Base-by-base conservation (phyloP, 2,888 invertebrate genomes). In the Phytoseiulus persimilis region DNA sequence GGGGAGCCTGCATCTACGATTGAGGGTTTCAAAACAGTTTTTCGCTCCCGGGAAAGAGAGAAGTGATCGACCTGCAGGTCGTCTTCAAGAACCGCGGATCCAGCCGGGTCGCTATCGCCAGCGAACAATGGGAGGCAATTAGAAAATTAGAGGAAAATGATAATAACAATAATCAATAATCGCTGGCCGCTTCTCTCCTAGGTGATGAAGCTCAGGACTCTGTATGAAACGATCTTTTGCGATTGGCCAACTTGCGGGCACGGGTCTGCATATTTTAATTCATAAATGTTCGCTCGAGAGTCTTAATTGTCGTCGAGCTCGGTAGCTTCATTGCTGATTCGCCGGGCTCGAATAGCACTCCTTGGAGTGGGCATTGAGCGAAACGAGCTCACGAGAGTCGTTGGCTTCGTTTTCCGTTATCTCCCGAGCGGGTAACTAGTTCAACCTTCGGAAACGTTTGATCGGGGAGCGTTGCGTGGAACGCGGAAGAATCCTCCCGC, bases 81-180 rank as follows among this genome's bases (percentile, higher is more conserved):
- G 65, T 18, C 28, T 14, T 23, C 65, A 65, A 65, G 65, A 65
- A 65, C 65, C 18, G 65, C 65, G 18, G 28, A 6, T 65, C 1
- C 18, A 65, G 65, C 65, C 1, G 65, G 65, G 28, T 23, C 9
- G 65, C 65, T 65, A 65, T 65, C 65, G 65, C 18, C 65, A 65
- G 65, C 23, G 65, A 28, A 28, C 14, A 28, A 65, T 65, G 65
- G 28, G 65, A 65, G 65, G 65, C 65, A 65, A 65, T 65, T 65
- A 65, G 65, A 65, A 65, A 65, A 65, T 65, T 65, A 65, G 65
- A 65, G 65, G 65, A 65, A 65, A 65, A 65, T 65, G 65, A 65
- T 65, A 65, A 65, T 65, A 65, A 65, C 65, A 65, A 65, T 65
- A 65, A 65, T 65, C 65, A 65, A 65, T 65, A 65, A 65, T 65